Conservation (phyloP, 2,888 invertebrate species). For the Agrotis puta region DNA sequence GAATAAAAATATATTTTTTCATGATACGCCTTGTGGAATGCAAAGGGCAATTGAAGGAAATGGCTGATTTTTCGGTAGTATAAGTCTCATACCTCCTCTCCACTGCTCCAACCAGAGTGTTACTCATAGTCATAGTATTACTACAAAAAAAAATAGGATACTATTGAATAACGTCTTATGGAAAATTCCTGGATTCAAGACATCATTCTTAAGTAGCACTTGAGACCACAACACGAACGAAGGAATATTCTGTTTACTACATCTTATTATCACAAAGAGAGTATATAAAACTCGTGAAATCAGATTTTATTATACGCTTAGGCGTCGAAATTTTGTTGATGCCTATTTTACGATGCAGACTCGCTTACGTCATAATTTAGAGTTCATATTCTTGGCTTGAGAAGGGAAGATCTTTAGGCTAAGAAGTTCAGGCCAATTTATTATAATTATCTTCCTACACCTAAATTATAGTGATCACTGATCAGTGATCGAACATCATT, state of each 20-base stretch:
- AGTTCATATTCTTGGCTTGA: constrained; percentile 15
- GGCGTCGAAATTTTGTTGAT: constrained; percentile 56
- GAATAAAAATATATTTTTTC: too few species aligned
- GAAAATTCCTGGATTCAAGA: too few species aligned
- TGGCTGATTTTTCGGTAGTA: too few species aligned
- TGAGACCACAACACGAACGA: not conserved
- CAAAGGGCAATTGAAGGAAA: too few species aligned
- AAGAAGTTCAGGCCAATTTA: not conserved
- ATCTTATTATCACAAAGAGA: constrained; percentile 67
- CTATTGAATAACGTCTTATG: too few species aligned
- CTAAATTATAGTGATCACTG: not conserved
- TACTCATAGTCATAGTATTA: too few species aligned
- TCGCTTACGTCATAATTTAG: constrained; percentile 33
- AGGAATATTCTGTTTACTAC: constrained; percentile 25
- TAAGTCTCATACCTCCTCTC: too few species aligned
- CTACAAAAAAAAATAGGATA: too few species aligned
- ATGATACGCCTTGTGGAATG: too few species aligned
- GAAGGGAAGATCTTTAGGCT: constrained; percentile 12
- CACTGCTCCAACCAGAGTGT: too few species aligned
- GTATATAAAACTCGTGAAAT: constrained; percentile 68
- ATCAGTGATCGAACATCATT: too few species aligned
- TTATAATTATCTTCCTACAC: not conserved
- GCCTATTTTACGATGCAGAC: constrained; percentile 55
- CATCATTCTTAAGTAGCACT: too few species aligned
- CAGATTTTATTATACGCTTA: constrained; percentile 62